phyloP scores from a whole-genome alignment of 2,888 invertebrate genomes.

The Drosophila antonietae region DNA sequence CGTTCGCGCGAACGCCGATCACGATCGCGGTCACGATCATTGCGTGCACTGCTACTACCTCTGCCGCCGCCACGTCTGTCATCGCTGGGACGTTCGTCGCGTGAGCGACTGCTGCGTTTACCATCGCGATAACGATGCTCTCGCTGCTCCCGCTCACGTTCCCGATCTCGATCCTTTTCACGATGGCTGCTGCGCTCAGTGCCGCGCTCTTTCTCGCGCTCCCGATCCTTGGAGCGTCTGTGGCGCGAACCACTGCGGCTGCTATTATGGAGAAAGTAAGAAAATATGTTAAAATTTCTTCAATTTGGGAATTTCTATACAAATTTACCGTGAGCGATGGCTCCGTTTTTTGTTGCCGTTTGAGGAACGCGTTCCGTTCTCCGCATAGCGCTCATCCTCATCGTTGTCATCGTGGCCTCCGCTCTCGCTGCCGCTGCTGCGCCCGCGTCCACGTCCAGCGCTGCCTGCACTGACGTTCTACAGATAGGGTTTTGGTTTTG shows the following conservation, averaged over 20 bases:
- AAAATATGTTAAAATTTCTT: neutral
- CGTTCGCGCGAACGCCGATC: conserved; percentile 80
- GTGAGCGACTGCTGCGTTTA: conserved; percentile 57
- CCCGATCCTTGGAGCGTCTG: conserved; percentile 66
- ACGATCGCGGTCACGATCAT: conserved; percentile 22
- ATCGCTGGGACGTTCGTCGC: conserved; percentile 79
- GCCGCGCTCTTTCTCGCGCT: conserved; percentile 76
- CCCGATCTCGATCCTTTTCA: conserved; percentile 55
- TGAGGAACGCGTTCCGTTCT: conserved; percentile 58
- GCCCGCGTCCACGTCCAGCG: conserved; percentile 62
- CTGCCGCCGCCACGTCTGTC: conserved; percentile 50
- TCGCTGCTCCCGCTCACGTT: conserved; percentile 52
- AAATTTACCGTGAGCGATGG: conserved; percentile 64
- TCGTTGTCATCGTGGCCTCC: conserved; percentile 59
- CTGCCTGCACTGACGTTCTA: conserved; percentile 69
- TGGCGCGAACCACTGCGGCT: conserved; percentile 78
- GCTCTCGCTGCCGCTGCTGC: conserved; percentile 56
- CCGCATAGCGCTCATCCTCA: conserved; percentile 55
- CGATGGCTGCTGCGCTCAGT: conserved; percentile 39
- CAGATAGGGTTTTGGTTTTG: conserved; percentile 64
- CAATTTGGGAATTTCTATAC: neutral
- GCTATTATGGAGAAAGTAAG: conserved; percentile 52
- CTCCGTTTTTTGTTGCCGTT: conserved; percentile 66
- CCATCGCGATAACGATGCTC: conserved; percentile 70
- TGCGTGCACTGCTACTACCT: conserved; percentile 30